Evolutionary conservation across 2,797 vertebrate genomes (phyloP).

Genomic region (Dicrostonyx torquatus): DNA sequence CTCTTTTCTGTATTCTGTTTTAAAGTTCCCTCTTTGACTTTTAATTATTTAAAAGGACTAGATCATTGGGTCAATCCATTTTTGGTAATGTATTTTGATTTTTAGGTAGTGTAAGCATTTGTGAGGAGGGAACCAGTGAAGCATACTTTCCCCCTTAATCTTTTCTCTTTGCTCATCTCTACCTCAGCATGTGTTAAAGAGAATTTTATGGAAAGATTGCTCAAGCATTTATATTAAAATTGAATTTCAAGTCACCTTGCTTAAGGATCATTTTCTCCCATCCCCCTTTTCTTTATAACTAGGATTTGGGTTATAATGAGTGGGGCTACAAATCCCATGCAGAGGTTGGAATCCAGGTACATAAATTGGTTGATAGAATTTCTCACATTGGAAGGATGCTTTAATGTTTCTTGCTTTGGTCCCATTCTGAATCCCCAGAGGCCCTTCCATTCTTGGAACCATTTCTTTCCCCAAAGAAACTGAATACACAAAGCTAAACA

Average conservation of each 20-base stretch:
- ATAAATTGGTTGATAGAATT: neutral
- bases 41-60: conserved; percentile 17
- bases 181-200: conserved; percentile 14
- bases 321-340: neutral
- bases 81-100: conserved; percentile 21
- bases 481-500: neutral
- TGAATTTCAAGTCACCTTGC: conserved; percentile 39
- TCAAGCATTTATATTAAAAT: conserved; percentile 3
- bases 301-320: neutral
- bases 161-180: conserved; percentile 24
- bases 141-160: neutral
- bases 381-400: neutral
- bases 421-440: neutral
- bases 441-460: neutral
- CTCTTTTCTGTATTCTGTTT: neutral
- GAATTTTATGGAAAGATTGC: conserved; percentile 35
- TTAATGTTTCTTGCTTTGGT: conserved; percentile 1
- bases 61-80: conserved; percentile 12
- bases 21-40: neutral
- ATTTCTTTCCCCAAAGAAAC: neutral
- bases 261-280: conserved; percentile 5
- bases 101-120: conserved; percentile 45
- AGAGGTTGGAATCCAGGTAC: conserved; percentile 3
- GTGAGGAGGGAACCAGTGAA: neutral
- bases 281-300: conserved; percentile 9